Conservation (phyloP, 2,797 vertebrate species). For the Aplochiton taeniatus region DNA sequence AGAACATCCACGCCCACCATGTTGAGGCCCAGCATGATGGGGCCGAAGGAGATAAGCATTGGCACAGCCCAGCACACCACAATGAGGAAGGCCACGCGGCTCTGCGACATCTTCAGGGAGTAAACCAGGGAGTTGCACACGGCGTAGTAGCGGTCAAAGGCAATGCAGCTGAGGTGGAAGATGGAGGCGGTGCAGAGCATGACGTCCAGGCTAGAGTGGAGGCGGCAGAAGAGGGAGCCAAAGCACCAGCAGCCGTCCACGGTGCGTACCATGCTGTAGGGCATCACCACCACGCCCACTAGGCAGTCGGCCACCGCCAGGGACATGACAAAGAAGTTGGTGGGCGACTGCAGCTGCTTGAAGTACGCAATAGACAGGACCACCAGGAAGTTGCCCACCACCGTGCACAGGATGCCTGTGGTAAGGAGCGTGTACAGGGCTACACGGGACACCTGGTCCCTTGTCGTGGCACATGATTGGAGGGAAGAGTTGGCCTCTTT, state of each 20-base stretch:
- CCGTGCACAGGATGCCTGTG: slow-evolving; percentile 70
- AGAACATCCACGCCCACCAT: slow-evolving; percentile 58
- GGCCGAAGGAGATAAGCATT: slow-evolving; percentile 77
- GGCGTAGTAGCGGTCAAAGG: slow-evolving; percentile 81
- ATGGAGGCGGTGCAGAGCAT: slow-evolving; percentile 85
- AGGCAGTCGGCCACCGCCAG: slow-evolving; percentile 82
- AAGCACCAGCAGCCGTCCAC: slow-evolving; percentile 84
- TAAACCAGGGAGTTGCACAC: slow-evolving; percentile 80
- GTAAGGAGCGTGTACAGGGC: slow-evolving; percentile 70
- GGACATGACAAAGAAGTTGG: slow-evolving; percentile 80
- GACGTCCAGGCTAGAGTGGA: slow-evolving; percentile 83
- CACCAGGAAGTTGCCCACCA: slow-evolving; percentile 82
- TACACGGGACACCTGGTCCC: slow-evolving; percentile 55
- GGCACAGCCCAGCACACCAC: slow-evolving; percentile 76
- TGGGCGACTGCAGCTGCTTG: slow-evolving; percentile 79
- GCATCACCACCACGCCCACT: slow-evolving; percentile 83
- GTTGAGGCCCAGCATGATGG: slow-evolving; percentile 78
- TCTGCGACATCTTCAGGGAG: slow-evolving; percentile 74
- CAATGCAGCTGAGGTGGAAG: slow-evolving; percentile 83
- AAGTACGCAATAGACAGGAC: slow-evolving; percentile 80
- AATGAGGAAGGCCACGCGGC: slow-evolving; percentile 70
- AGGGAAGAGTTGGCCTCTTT: slow-evolving; percentile 58
- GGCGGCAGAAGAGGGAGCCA: slow-evolving; percentile 74
- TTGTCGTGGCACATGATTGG: slow-evolving; percentile 52
- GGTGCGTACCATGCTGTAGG: slow-evolving; percentile 81